These are phyloP conservation scores for Shargacucullia verbasci DNA, from an alignment of 2,888 invertebrate genomes.

Conservation along the genomic window DNA sequence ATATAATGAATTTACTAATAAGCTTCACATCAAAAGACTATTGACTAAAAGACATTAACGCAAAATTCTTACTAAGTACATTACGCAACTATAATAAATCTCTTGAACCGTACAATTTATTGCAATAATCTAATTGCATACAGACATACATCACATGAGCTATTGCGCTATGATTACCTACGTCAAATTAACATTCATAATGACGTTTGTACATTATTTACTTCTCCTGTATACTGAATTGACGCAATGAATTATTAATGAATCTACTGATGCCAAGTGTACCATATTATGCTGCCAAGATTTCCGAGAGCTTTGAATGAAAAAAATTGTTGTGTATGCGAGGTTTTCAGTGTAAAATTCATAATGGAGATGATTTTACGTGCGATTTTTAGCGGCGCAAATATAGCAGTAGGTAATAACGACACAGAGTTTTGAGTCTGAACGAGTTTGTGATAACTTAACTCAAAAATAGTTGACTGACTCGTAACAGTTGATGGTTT, in stretches of 20 bases:
- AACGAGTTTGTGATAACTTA: too few species aligned
- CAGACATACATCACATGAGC: constrained; percentile 33
- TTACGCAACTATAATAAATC: constrained; percentile 47
- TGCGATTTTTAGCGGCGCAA: background rate
- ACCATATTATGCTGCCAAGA: constrained; percentile 24
- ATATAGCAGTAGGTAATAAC: too few species aligned
- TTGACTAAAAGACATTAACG: background rate
- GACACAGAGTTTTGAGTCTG: too few species aligned
- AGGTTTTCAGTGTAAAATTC: constrained; percentile 17
- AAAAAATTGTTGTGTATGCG: constrained; percentile 10
- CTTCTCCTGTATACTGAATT: constrained; percentile 54
- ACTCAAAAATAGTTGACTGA: too few species aligned
- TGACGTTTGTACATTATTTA: constrained; percentile 57
- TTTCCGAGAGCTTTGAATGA: constrained; percentile 18
- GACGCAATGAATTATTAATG: constrained; percentile 70
- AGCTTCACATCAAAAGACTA: too few species aligned
- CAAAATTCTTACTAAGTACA: background rate
- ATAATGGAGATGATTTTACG: background rate
- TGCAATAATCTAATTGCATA: constrained; percentile 45
- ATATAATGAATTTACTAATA: too few species aligned
- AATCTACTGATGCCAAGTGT: constrained; percentile 29
- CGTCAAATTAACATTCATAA: constrained; percentile 60
- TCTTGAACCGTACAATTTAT: constrained; percentile 42
- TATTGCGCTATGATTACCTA: constrained; percentile 48
- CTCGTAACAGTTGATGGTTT: too few species aligned